A percentile compares a stretch with the other conserved stretches of the same genome.
Evolutionary conservation across 37 sponge, comb jelly and placozoan species (phyloP).

Genomic region (Chondrilla cf. caribensis): DNA sequence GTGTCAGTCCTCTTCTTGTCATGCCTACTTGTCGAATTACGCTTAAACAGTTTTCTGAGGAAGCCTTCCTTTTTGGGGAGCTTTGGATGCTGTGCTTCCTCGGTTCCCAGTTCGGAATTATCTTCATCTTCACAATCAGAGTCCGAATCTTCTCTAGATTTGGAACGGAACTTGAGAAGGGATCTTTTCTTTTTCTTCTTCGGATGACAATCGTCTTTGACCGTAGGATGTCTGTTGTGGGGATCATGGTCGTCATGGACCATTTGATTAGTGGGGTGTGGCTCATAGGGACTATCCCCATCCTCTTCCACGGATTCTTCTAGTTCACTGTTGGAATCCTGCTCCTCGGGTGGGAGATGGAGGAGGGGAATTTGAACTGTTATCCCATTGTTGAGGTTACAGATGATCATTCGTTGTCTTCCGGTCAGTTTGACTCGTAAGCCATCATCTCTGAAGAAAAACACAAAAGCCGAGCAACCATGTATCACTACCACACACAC

Average conservation of each 20-base stretch:
- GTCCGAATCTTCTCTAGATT: conserved; percentile 1
- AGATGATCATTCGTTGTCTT: no score
- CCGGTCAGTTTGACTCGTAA: no score
- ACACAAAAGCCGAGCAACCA: no score
- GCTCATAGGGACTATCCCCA: neutral
- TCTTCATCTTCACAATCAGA: conserved; percentile 10
- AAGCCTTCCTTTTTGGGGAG: neutral
- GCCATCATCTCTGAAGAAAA: no score
- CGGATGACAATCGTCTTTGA: neutral
- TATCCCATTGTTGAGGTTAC: no score
- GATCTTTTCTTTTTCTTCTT: conserved; percentile 12
- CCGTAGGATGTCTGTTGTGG: neutral
- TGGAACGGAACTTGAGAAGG: neutral
- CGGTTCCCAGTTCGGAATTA: neutral
- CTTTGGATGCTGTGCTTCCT: neutral
- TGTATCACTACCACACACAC: no score
- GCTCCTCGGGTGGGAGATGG: no score
- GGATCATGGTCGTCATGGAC: neutral
- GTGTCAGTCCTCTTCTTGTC: no score
- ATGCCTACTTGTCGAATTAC: neutral
- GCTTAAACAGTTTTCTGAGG: neutral
- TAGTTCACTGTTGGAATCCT: no score
- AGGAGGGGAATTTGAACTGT: no score
- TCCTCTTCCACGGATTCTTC: neutral
- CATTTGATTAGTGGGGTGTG: neutral